A percentile compares a stretch with the other conserved stretches of the same genome.
Evolutionary conservation across 30 jellyfish, hydroid and myxozoan species (phyloP).

Genomic region (Hydractinia echinata): DNA sequence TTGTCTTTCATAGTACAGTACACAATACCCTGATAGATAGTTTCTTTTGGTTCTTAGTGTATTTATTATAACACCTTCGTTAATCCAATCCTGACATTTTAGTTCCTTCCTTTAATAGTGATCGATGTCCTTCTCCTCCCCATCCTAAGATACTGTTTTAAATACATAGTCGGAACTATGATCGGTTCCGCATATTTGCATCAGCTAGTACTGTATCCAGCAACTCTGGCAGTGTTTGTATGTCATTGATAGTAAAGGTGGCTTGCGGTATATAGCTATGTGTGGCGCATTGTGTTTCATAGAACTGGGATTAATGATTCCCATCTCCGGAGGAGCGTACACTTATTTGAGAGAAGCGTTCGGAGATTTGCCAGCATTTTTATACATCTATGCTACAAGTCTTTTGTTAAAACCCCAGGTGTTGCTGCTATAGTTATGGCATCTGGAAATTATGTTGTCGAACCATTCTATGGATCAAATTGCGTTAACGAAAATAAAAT

Average conservation of each 20-base stretch:
- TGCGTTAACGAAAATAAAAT: constrained; percentile 36
- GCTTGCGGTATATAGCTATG: constrained; percentile 61
- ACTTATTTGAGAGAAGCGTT: constrained; percentile 58
- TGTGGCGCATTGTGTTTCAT: constrained; percentile 74
- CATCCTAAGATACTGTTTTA: too few species aligned
- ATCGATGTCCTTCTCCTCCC: too few species aligned
- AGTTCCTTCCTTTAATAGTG: too few species aligned
- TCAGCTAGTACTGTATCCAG: constrained; percentile 54
- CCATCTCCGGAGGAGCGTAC: constrained; percentile 78
- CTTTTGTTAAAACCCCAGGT: constrained; percentile 70
- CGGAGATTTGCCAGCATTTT: constrained; percentile 76
- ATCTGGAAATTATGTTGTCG: constrained; percentile 76
- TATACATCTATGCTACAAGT: constrained; percentile 61
- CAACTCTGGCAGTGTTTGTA: constrained; percentile 58
- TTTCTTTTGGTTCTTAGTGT: too few species aligned
- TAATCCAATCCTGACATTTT: too few species aligned
- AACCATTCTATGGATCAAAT: constrained; percentile 55
- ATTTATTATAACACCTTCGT: too few species aligned
- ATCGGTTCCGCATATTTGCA: constrained; percentile 83
- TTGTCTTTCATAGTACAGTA: too few species aligned
- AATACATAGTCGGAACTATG: constrained; percentile 55
- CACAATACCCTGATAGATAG: too few species aligned
- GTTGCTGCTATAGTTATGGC: constrained; percentile 84
- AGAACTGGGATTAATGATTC: constrained; percentile 80
- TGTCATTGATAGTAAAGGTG: constrained; percentile 65